Base-by-base conservation (phyloP, 1,140 invertebrate species). In the Dolichoris vasculosae region DNA sequence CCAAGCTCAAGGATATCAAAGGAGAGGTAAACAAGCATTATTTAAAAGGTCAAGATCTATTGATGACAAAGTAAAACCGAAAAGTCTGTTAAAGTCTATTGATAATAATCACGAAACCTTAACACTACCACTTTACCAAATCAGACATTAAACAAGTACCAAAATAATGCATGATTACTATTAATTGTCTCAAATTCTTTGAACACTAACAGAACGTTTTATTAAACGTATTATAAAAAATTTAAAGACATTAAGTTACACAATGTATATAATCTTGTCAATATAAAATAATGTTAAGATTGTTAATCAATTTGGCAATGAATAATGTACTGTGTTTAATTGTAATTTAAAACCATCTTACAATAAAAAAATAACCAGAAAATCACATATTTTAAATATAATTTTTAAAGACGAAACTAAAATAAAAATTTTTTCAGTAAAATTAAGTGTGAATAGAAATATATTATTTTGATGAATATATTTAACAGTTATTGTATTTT, bases 321-420 rank as follows among this genome's bases (percentile, higher is more conserved):
- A 40, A 63, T 30, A 43, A 79, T 63, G 77, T 79, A 63, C 55
- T 79, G 59, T 64, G 59, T 79, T 43, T 64, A 63, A 79, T 79
- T 79, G 77, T 79, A 79, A 43, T 73, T 73, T 64, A 63, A 79
- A 78, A 64, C 40, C 40, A 79, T 79, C 59, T 79, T 64, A 79
- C 35, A 79, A 79, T 79, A 79, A 79, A 79, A 43, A 64, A 73
- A 73, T 73, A 73, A 73, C 40, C 20, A 73, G 35, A 73, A 73
- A 73, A 73, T 73, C 23, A 43, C 6, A 73, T 73, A 73, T 73
- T 73, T 73, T 43, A n/a, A 73, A 73, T n/a, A 43, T 43, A 73
- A 73, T 43, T 73, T 73, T 73, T 73, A 73, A 73, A 73, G 30
- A 73, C 8, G 43, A 40, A 73, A 73, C 13, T n/a, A 73, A 38